Conservation (phyloP, 2,797 vertebrate genomes). For the Falco biarmicus region DNA sequence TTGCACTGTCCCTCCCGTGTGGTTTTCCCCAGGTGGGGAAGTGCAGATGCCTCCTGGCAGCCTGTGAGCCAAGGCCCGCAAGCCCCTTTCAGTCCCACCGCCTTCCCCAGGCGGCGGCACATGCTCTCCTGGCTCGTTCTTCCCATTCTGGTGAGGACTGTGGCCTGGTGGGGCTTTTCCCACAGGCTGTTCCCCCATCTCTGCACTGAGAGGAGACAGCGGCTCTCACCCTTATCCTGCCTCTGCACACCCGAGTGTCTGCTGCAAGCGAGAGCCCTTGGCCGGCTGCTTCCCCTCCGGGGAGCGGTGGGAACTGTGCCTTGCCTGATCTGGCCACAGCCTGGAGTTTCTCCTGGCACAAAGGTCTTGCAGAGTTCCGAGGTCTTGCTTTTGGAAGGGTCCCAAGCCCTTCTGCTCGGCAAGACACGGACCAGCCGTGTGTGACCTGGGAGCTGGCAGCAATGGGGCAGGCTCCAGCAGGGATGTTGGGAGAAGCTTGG, state of each 20-base stretch:
- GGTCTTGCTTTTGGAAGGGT: too few species aligned
- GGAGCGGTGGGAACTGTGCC: rapidly evolving
- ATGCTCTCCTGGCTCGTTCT: not conserved
- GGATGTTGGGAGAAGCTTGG: too few species aligned
- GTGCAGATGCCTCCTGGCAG: rapidly evolving
- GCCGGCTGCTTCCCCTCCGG: not conserved
- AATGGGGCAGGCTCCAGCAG: too few species aligned
- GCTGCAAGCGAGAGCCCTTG: rapidly evolving
- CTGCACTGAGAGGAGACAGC: not conserved
- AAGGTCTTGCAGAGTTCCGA: not conserved
- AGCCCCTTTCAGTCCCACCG: not conserved
- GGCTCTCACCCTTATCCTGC: not conserved
- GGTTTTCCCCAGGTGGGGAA: not conserved
- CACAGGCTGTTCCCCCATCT: not conserved
- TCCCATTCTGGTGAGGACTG: not conserved
- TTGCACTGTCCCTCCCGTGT: not conserved
- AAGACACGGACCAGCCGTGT: rapidly evolving
- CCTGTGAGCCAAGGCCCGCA: not conserved
- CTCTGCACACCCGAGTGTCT: not conserved
- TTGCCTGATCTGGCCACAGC: rapidly evolving
- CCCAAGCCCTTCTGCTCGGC: not conserved
- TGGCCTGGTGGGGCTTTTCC: not conserved
- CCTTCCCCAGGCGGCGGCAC: too few species aligned
- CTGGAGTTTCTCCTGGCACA: not conserved
- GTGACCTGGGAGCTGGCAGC: not conserved